Evolutionary conservation across 2,888 invertebrate genomes (phyloP).

Genomic region (Matsumyia berberina): DNA sequence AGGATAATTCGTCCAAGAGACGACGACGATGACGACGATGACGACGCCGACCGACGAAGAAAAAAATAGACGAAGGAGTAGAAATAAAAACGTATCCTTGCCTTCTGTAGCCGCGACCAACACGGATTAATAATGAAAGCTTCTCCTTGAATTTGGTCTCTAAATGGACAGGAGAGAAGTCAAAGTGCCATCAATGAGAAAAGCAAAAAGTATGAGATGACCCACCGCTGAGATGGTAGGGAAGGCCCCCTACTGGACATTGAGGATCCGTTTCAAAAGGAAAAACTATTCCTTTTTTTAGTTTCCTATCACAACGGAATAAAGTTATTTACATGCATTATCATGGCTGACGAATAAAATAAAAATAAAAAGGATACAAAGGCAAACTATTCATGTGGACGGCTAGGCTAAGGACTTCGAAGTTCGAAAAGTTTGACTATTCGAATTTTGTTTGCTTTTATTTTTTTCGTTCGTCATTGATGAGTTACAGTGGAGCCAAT

Average conservation of each 20-base stretch:
- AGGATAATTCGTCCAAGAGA: slow-evolving; percentile 41
- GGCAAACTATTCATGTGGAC: neutral
- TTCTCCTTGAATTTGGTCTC: slow-evolving; percentile 2
- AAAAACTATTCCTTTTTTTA: slow-evolving; percentile 17
- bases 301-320: slow-evolving; percentile 23
- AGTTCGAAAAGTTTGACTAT: slow-evolving; percentile 5
- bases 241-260: slow-evolving; percentile 4
- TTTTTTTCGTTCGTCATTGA: neutral
- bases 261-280: slow-evolving; percentile 21
- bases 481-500: slow-evolving; percentile 12
- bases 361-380: slow-evolving; percentile 34
- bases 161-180: neutral
- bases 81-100: slow-evolving; percentile 21
- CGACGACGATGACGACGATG: neutral
- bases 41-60: too few species aligned
- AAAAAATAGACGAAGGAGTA: neutral
- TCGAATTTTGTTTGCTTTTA: neutral
- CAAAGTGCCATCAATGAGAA: neutral
- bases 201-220: neutral
- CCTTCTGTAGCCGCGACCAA: neutral
- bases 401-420: neutral
- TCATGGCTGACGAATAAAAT: slow-evolving; percentile 49
- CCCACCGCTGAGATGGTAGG: neutral
- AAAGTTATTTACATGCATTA: slow-evolving; percentile 60
- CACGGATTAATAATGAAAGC: slow-evolving; percentile 33